Evolutionary conservation across 1,140 invertebrate species (phyloP), one percentile per base, ranked within the genome.

Genomic region (Diorhabda elongata): DNA sequence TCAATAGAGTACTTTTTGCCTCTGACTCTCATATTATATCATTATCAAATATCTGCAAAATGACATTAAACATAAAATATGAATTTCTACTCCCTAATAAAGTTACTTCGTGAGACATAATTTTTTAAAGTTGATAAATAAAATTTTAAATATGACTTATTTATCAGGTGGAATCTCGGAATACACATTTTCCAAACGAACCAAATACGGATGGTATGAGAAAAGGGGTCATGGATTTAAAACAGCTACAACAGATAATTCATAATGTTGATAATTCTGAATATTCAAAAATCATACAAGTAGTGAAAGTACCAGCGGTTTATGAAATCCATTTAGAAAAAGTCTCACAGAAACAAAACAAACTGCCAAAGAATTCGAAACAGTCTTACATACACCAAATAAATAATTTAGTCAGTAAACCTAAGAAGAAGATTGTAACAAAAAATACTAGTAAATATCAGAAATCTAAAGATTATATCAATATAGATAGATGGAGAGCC

Each of bases 281-380:
- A 9, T 67, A 60, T 41, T 61, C 72, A 3, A 73, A 71, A 64
- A 61, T 73, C 2, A 58, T 71, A 26, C 72, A 71, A 65, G 72
- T 73, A 2, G 61, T 73, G 3, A 73, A 71, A 71, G 72, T 73
- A 3, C 72, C 72, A 41, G 72, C 72, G 41, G 61, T 73, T 3
- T 73, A 73, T 43, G 72, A 73, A 58, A 69, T 73, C 11, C 72
- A 73, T 58, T 43, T 73, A 42, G 65, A 73, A 68, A 64, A 66
- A 61, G 44, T 57, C 6, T 11, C 44, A 26, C 26, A 11, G 26
- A 44, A 9, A 11, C 43, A 62, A 9, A 11, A 62, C 6, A 11
- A 7, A 11, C 2, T 11, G 8, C n/a, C 47, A 52, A n/a, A 52
- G 6, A 52, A 4, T n/a, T 8, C 6, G 6, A 52, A 52, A 3